Evolutionary conservation across 2,113 vertebrate species (phyloP), one percentile per base, ranked within the genome.

Genomic region (Perca flavescens): DNA sequence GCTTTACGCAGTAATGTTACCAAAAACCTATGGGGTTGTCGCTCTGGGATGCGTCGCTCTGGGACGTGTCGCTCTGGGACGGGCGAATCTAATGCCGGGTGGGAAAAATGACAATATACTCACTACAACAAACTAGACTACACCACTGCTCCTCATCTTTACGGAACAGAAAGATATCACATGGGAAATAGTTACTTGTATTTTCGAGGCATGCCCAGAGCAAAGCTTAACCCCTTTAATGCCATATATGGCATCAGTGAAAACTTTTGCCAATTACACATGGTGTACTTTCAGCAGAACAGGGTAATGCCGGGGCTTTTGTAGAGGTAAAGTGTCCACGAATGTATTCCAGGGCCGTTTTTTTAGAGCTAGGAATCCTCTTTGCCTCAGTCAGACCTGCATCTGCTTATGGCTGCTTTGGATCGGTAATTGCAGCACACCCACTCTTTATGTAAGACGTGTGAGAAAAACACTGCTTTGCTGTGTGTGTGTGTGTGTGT

Each of bases 381-480:
- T 65, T 76, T 0, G 60, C 79, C 77, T 81, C 85, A 53, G 62
- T 79, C 82, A 89, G 84, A 82, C 86, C 77, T 73, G 80, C 73
- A 83, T 85, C 82, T 90, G 79, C 77, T 87, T 16, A 19, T 28
- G 50, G 56, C 83, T 83, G 74, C 86, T 77, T 85, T 73, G 69
- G 86, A 90, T 82, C 34, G 0, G 86, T 92, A 91, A 92, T 91
- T 91, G 85, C 90, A 86, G 83, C 86, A 80, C 85, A 83, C 86
- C 66, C 82, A 77, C 87, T 92, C 90, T 94, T 95, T 90, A 93
- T 91, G 86, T 92, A 91, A 94, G 88, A 89, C 88, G 69, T 74
- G 86, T 79, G 90, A 86, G 88, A 87, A 83, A 83, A 91, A 84
- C 77, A 90, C 76, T 36, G 82, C 83, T 85, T 82, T 74, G 68